Evolutionary conservation across 2,113 vertebrate species (phyloP).

Genomic region (Sprattus sprattus): DNA sequence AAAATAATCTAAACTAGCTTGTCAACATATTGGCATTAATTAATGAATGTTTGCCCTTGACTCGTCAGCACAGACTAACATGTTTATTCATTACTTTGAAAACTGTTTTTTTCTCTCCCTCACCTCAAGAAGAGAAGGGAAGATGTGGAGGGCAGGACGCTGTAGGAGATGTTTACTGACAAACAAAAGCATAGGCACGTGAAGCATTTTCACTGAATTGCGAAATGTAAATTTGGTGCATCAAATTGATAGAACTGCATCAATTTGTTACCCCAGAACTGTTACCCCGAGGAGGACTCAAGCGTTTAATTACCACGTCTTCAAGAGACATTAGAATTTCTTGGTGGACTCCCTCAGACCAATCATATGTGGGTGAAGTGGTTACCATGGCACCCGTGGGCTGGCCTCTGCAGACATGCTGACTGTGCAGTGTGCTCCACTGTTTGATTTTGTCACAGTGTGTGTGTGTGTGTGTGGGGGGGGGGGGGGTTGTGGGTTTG

Average conservation of each 20-base stretch:
- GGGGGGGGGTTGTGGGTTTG: not conserved
- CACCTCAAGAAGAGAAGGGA: slow-evolving; percentile 20
- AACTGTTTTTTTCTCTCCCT: slow-evolving; percentile 37
- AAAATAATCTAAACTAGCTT: slow-evolving; percentile 61
- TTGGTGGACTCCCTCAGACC: slow-evolving; percentile 55
- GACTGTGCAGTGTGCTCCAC: slow-evolving; percentile 33
- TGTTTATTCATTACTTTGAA: slow-evolving; percentile 59
- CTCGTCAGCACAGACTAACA: slow-evolving; percentile 57
- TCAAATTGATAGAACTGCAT: slow-evolving; percentile 1
- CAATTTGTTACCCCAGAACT: not conserved
- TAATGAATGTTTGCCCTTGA: slow-evolving; percentile 63
- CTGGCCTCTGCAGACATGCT: slow-evolving; percentile 43
- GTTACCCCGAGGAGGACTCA: slow-evolving; percentile 18
- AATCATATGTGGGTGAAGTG: slow-evolving; percentile 56
- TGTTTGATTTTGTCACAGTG: not conserved
- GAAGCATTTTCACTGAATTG: slow-evolving; percentile 19
- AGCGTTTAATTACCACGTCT: slow-evolving; percentile 50
- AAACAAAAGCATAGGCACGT: slow-evolving; percentile 23
- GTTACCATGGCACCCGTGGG: slow-evolving; percentile 67
- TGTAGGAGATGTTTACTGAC: slow-evolving; percentile 14
- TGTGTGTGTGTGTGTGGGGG: slow-evolving; percentile 27
- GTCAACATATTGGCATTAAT: slow-evolving; percentile 61
- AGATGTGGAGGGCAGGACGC: not conserved
- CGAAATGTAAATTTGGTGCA: slow-evolving; percentile 31
- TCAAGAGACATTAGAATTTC: slow-evolving; percentile 50